Evolutionary conservation across 2,797 vertebrate genomes (phyloP).

Genomic region (Schizopygopsis malacanthus): DNA sequence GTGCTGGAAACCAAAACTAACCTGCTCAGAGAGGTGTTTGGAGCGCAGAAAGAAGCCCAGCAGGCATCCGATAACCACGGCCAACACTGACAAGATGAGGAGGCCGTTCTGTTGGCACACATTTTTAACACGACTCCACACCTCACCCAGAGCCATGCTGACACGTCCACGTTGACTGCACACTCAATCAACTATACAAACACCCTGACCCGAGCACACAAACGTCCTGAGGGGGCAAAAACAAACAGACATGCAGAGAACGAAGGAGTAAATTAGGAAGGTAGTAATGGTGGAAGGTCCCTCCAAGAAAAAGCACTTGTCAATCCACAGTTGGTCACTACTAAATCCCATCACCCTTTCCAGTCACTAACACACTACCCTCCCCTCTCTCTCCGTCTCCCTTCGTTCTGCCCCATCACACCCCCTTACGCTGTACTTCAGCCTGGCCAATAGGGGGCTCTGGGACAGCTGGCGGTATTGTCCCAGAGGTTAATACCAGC

Average conservation of each 20-base stretch:
- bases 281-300: conserved; percentile 13
- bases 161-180: conserved; percentile 68
- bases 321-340: conserved; percentile 61
- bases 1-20: conserved; percentile 70
- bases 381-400: conserved; percentile 59
- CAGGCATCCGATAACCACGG: conserved; percentile 94
- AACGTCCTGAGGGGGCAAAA: neutral
- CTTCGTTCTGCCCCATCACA: conserved; percentile 44
- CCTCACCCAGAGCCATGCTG: conserved; percentile 85
- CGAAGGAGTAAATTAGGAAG: neutral
- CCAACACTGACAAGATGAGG: conserved; percentile 94
- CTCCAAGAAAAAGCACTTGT: conserved; percentile 63
- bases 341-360: conserved; percentile 65
- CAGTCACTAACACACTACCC: conserved; percentile 20
- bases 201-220: conserved; percentile 47
- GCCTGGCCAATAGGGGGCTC: conserved; percentile 77
- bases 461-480: conserved; percentile 81
- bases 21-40: conserved; percentile 92
- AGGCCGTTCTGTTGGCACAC: conserved; percentile 94
- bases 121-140: conserved; percentile 88
- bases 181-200: conserved; percentile 80
- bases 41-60: conserved; percentile 96
- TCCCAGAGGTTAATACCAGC: conserved; percentile 80
- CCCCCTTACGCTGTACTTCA: conserved; percentile 51
- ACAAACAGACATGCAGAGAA: neutral